Percentiles rank a stretch among this genome's conserved stretches.
These are phyloP conservation scores for Theristicus caerulescens DNA, from an alignment of 2,113 vertebrate genomes.

Conservation along the genomic window DNA sequence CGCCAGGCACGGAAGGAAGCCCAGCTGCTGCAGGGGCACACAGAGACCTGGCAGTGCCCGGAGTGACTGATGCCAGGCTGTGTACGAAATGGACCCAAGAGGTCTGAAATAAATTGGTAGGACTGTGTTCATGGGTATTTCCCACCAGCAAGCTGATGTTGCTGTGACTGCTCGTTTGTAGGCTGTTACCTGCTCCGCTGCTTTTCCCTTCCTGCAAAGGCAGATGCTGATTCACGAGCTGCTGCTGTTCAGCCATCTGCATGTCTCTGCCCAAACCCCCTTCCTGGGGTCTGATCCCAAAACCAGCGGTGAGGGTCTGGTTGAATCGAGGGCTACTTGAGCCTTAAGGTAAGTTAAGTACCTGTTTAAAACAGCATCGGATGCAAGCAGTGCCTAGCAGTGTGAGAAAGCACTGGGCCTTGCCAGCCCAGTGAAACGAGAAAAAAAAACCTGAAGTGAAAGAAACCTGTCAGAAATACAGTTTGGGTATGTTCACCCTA, in stretches of 20 bases:
- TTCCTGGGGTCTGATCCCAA: background rate
- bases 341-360: background rate
- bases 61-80: background rate
- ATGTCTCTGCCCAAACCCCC: background rate
- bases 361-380: background rate
- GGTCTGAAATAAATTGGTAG: background rate
- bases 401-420: background rate
- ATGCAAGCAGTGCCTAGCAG: background rate
- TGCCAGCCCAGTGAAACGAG: background rate
- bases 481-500: background rate
- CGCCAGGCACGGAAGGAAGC: background rate
- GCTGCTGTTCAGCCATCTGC: background rate
- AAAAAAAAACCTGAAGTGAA: background rate
- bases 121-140: background rate
- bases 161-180: background rate
- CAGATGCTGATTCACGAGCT: background rate
- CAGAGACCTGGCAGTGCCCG: background rate
- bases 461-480: background rate
- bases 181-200: background rate
- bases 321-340: background rate
- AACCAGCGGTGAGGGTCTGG: background rate
- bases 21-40: background rate
- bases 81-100: background rate
- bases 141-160: background rate
- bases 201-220: background rate